These are phyloP conservation scores for Euclidia mi DNA, from an alignment of 2,888 invertebrate genomes.

Conservation along the genomic window DNA sequence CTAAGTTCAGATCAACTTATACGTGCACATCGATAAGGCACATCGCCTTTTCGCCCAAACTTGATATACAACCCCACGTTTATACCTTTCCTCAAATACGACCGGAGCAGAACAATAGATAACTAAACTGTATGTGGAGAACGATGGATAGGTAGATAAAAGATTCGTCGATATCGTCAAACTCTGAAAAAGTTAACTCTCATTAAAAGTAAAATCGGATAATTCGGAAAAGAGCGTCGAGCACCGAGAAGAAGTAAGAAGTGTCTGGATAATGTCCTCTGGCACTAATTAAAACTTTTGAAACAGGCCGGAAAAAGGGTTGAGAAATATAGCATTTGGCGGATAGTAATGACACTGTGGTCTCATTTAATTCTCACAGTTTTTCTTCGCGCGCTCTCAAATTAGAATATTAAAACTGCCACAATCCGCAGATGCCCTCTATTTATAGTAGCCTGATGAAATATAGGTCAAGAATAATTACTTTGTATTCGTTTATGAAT, in stretches of 20 bases:
- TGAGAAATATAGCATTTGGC: conserved; percentile 84
- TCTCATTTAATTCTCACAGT: conserved; percentile 79
- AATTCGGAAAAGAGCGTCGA: conserved; percentile 73
- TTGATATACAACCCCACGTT: conserved; percentile 32
- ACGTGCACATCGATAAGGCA: conserved; percentile 33
- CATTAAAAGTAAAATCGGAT: conserved; percentile 73
- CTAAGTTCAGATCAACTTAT: conserved; percentile 34
- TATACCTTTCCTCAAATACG: conserved; percentile 13
- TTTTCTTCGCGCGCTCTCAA: conserved; percentile 71
- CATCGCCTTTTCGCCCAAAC: conserved; percentile 32
- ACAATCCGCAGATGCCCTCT: conserved; percentile 5
- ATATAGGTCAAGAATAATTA: not conserved
- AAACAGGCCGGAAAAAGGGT: conserved; percentile 84
- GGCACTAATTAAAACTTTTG: conserved; percentile 89
- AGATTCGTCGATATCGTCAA: conserved; percentile 58
- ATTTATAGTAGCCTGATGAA: conserved; percentile 2
- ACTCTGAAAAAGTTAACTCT: conserved; percentile 67
- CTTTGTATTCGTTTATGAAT: too few relatives aligned
- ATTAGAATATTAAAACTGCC: conserved; percentile 63
- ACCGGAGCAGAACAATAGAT: conserved; percentile 23
- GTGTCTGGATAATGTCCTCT: conserved; percentile 86
- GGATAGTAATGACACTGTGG: conserved; percentile 83
- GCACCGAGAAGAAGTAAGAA: conserved; percentile 74
- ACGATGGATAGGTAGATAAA: conserved; percentile 31
- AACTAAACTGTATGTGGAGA: conserved; percentile 21